Evolutionary conservation across 1,140 invertebrate species (phyloP).

Genomic region (Asobara japonica): DNA sequence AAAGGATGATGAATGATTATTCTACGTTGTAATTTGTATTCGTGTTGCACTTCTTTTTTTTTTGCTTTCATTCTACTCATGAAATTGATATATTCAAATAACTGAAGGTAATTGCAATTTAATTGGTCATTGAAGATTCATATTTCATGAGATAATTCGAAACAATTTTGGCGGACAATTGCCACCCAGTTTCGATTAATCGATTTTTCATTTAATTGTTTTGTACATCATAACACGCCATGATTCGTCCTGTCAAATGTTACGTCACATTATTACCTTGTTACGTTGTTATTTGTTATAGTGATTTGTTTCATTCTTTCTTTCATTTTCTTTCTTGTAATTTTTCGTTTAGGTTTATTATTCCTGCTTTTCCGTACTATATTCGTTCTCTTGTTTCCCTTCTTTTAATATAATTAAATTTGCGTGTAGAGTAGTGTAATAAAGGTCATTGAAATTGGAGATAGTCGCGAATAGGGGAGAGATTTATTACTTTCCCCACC

Average conservation of each 20-base stretch:
- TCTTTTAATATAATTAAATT: slow-evolving; percentile 65
- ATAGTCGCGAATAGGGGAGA: slow-evolving; percentile 39
- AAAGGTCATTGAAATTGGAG: slow-evolving; percentile 50
- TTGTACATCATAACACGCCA: slow-evolving; percentile 7
- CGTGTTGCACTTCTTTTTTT: background rate
- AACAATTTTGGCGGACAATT: background rate
- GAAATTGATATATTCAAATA: background rate
- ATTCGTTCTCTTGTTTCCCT: too few relatives aligned
- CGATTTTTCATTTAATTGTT: background rate
- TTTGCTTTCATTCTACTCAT: too few relatives aligned
- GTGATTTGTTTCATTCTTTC: too few relatives aligned
- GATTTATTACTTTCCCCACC: slow-evolving; percentile 58
- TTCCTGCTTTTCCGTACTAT: background rate
- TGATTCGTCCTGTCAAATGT: background rate
- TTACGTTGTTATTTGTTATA: background rate
- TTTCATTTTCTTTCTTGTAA: slow-evolving; percentile 24
- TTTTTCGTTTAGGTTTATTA: background rate
- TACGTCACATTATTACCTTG: background rate
- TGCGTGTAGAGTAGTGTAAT: slow-evolving; percentile 62
- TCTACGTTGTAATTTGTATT: background rate
- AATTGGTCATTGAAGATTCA: slow-evolving; percentile 38
- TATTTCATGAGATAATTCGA: background rate
- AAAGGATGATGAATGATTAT: slow-evolving; percentile 1
- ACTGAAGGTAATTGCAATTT: slow-evolving; percentile 42
- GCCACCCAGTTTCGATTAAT: background rate